Evolutionary conservation across 1,140 invertebrate genomes (phyloP).

Genomic region (Rhopalosiphum padi): DNA sequence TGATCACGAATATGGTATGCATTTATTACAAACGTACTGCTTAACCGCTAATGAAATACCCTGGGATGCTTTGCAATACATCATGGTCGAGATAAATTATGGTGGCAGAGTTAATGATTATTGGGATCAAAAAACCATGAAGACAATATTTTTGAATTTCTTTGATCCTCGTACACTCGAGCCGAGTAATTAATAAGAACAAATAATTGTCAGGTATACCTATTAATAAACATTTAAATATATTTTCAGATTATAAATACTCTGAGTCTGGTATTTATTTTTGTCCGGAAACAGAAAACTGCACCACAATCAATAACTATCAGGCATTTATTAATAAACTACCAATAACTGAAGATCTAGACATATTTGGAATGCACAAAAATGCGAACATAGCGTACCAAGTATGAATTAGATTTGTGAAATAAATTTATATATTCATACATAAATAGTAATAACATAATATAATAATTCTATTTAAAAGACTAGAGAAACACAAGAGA

Average conservation of each 20-base stretch:
- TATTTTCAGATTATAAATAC: conserved; percentile 63
- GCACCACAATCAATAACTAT: conserved; percentile 64
- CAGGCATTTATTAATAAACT: conserved; percentile 17
- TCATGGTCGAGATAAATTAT: conserved; percentile 88
- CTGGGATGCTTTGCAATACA: conserved; percentile 88
- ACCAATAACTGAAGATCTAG: conserved; percentile 67
- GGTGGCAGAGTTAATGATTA: conserved; percentile 89
- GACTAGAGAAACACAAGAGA: conserved; percentile 15
- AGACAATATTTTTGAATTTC: conserved; percentile 82
- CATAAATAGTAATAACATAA: background rate
- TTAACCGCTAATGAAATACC: conserved; percentile 69
- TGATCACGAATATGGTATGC: conserved; percentile 84
- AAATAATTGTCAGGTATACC: background rate
- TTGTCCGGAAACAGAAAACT: conserved; percentile 70
- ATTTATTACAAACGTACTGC: conserved; percentile 86
- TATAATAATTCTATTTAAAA: background rate
- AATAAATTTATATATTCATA: background rate
- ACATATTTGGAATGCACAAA: conserved; percentile 88
- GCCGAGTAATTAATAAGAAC: conserved; percentile 65
- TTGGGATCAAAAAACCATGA: conserved; percentile 85
- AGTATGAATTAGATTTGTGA: background rate
- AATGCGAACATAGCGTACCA: conserved; percentile 84
- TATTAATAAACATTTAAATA: background rate
- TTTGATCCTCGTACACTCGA: conserved; percentile 76
- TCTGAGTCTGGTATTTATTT: conserved; percentile 76